These are phyloP conservation scores for Isurus oxyrinchus DNA, from an alignment of 2,113 vertebrate species.

Conservation along the genomic window DNA sequence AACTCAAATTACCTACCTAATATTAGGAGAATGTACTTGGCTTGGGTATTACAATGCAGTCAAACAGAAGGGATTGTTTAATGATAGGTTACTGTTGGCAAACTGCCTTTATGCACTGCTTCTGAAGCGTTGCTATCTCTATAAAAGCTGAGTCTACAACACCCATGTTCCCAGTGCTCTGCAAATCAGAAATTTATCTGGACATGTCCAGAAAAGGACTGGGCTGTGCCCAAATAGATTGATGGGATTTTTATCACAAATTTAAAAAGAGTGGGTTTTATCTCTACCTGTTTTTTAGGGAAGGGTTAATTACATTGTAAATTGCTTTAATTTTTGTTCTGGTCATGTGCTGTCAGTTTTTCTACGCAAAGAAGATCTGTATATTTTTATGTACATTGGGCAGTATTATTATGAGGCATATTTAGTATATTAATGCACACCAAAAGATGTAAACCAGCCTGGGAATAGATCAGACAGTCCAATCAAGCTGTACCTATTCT, in stretches of 20 bases:
- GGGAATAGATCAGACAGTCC: background rate
- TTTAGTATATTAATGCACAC: background rate
- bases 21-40: background rate
- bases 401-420: background rate
- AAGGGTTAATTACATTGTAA: background rate
- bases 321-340: background rate
- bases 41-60: background rate
- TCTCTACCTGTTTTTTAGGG: background rate
- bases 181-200: background rate
- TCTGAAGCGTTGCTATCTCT: background rate
- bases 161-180: background rate
- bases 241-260: background rate
- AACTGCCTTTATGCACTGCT: background rate
- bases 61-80: background rate
- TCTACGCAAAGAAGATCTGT: background rate
- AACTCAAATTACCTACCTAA: background rate
- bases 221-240: background rate
- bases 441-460: background rate
- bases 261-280: background rate
- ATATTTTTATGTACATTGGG: background rate
- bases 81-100: background rate
- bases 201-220: background rate
- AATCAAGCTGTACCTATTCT: background rate
- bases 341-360: background rate
- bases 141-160: background rate